Evolutionary conservation across 2,888 invertebrate species (phyloP), one percentile per base, ranked within the genome.

Genomic region (Coelogynopora nodosa): DNA sequence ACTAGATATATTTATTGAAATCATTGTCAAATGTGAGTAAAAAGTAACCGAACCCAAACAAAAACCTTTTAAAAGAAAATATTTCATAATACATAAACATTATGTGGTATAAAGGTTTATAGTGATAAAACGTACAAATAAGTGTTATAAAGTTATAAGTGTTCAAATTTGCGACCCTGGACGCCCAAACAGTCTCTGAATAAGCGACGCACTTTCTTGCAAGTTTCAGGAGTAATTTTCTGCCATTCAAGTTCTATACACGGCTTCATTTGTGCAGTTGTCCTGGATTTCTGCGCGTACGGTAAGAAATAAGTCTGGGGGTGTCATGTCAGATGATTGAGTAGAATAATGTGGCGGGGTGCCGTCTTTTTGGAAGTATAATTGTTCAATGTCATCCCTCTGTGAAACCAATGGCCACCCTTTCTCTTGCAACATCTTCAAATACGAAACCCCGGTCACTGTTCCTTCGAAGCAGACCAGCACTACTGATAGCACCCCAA

Each of bases 401-500:
- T 74, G 5, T 74, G 74, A 74, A 74, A 74, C 74, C 74, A 74
- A 74, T 23, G 74, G 74, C 74, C 74, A 74, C 74, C 5, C 23
- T 74, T 74, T 74, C 74, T 74, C 74, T 74, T 74, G 74, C 74
- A 74, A 26, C 27, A 74, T 74, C 74, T 23, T 26, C 18, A 74
- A 74, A 74, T 74, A 23, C 74, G 23, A 74, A 74, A 26, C 74
- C 23, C 74, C 74, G 18, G 5, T 49, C 49, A 49, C 49, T 10
- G 49, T 49, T 49, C 49, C 18, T 49, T 49, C 49, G 18, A 49
- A 49, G 49, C 18, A 74, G 74, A 74, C 74, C 74, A 74, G 74
- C 74, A 74, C 74, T 74, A 74, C 18, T 74, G 74, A 74, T 74
- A 74, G 74, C 18, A 26, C 74, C 74, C 74, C 23, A 74, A 74